phyloP scores from a whole-genome alignment of 2,797 vertebrate species.

The Choloepus didactylus region DNA sequence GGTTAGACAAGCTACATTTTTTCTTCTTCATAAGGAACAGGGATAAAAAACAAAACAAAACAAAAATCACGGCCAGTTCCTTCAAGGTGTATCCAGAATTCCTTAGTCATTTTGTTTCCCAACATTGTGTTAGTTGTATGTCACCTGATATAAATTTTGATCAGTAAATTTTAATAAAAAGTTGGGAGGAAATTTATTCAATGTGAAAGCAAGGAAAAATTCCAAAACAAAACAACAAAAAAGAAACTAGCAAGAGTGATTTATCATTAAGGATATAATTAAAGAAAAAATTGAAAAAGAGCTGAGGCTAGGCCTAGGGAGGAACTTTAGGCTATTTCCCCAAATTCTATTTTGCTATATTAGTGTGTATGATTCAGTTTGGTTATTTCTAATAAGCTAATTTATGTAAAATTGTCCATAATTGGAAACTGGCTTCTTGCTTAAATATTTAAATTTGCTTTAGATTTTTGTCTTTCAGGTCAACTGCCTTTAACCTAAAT shows the following conservation, averaged over 20 bases:
- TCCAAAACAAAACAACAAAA: too few species aligned
- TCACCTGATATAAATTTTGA: not conserved
- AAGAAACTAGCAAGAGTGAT: not conserved
- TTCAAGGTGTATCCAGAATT: conserved; percentile 37
- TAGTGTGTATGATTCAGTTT: not conserved
- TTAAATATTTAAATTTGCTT: conserved; percentile 58
- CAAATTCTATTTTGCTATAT: conserved; percentile 48
- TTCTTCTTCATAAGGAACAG: not conserved
- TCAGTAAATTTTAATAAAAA: conserved; percentile 27
- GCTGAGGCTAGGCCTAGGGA: not conserved
- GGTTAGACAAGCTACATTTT: not conserved
- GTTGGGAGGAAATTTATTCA: not conserved
- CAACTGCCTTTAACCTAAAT: not conserved
- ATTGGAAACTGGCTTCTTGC: conserved; percentile 12
- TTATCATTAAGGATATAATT: not conserved
- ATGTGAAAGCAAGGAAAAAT: not conserved
- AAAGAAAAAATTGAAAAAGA: conserved; percentile 25
- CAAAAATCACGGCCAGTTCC: not conserved
- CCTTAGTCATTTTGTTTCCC: conserved; percentile 13
- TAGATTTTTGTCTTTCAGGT: conserved; percentile 24
- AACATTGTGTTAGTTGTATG: conserved; percentile 19
- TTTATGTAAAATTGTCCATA: conserved; percentile 59
- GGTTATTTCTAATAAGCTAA: conserved; percentile 52
- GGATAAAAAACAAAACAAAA: not conserved
- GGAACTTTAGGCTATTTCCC: not conserved